phyloP scores from a whole-genome alignment of 2,113 vertebrate species.

The Phaetusa simplex region DNA sequence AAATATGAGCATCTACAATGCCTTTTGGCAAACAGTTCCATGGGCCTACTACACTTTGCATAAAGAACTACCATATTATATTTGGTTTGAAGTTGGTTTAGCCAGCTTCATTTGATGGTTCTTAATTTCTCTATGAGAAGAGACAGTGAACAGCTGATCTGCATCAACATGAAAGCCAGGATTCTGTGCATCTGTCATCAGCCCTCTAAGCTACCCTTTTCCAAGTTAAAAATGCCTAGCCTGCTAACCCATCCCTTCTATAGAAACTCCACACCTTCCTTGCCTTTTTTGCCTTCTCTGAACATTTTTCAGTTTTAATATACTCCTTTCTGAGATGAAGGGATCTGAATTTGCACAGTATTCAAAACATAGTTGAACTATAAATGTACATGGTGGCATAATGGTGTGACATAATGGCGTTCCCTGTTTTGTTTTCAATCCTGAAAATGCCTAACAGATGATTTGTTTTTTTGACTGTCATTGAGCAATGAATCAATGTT shows the following conservation, averaged over 20 bases:
- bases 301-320: not conserved
- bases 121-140: not conserved
- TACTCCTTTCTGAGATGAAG: not conserved
- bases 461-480: not conserved
- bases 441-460: not conserved
- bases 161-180: not conserved
- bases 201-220: not conserved
- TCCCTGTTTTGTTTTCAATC: not conserved
- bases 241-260: not conserved
- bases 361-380: not conserved
- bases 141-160: not conserved
- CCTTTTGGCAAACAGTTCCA: not conserved
- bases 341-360: not conserved
- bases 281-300: not conserved
- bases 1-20: not conserved
- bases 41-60: not conserved
- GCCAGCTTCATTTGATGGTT: not conserved
- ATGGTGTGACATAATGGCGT: not conserved
- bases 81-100: not conserved
- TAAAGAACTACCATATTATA: not conserved
- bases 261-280: not conserved
- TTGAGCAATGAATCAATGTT: conserved; percentile 13
- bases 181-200: not conserved
- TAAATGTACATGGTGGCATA: not conserved
- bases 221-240: not conserved